Percentiles rank a stretch among this genome's conserved stretches.
phyloP scores from a whole-genome alignment of 1,140 invertebrate species.

The Cydia pomonella region DNA sequence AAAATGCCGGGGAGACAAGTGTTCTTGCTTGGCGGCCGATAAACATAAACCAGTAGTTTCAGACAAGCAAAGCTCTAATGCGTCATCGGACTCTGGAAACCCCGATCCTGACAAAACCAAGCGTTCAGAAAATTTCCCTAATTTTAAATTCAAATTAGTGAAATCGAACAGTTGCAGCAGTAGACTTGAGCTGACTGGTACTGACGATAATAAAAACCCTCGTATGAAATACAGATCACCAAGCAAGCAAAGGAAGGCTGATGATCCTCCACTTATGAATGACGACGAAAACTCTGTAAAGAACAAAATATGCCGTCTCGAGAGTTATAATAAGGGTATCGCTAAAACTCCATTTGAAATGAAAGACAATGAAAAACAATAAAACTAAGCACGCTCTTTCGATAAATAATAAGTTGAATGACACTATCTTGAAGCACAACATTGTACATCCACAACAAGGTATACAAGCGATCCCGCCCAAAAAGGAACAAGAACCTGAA shows the following conservation, averaged over 20 bases:
- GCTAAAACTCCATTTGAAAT: constrained; percentile 71
- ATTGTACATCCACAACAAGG: constrained; percentile 34
- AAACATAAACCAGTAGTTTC: constrained; percentile 63
- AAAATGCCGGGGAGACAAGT: constrained; percentile 76
- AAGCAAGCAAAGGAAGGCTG: constrained; percentile 54
- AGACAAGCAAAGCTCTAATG: constrained; percentile 52
- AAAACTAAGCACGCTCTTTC: constrained; percentile 49
- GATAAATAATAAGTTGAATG: constrained; percentile 52
- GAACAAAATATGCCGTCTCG: constrained; percentile 77
- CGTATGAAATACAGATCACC: constrained; percentile 62
- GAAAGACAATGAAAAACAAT: constrained; percentile 60
- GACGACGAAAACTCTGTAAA: constrained; percentile 79
- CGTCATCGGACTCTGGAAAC: constrained; percentile 44
- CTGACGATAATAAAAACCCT: constrained; percentile 74
- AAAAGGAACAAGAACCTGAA: constrained; percentile 47
- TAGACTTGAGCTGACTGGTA: constrained; percentile 88
- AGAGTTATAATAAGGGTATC: constrained; percentile 77
- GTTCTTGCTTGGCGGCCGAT: constrained; percentile 70
- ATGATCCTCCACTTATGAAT: constrained; percentile 69
- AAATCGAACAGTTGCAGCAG: constrained; percentile 93
- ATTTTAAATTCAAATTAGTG: constrained; percentile 88
- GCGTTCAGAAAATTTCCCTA: constrained; percentile 74
- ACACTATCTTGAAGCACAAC: constrained; percentile 42
- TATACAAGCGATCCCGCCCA: constrained; percentile 45
- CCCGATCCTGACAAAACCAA: constrained; percentile 55